Conservation (phyloP, 2,888 invertebrate genomes). For the Limnephilus marmoratus region DNA sequence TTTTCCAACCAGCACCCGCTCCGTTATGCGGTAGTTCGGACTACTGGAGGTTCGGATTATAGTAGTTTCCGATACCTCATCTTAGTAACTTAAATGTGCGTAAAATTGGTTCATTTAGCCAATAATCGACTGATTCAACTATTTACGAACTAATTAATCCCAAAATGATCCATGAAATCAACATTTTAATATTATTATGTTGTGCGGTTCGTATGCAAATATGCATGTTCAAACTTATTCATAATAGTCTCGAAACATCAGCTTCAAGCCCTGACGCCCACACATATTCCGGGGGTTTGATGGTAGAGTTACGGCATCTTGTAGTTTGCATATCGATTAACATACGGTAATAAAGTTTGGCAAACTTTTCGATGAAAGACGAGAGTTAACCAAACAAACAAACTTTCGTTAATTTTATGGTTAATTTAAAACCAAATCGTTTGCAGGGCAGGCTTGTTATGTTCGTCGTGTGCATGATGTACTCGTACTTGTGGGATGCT, state of each 20-base stretch:
- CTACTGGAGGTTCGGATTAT: no score
- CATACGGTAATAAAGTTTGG: neutral
- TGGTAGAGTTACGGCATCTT: neutral
- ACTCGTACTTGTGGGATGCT: neutral
- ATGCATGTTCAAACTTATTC: neutral
- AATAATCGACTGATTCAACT: neutral
- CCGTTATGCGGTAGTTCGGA: no score
- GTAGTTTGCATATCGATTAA: neutral
- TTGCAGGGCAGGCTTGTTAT: neutral
- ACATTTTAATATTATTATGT: neutral
- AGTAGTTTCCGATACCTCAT: no score
- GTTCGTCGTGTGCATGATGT: neutral
- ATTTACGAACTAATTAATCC: neutral
- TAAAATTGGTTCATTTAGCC: neutral
- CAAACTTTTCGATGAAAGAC: neutral
- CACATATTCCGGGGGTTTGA: neutral
- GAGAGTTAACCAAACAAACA: neutral
- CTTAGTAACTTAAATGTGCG: neutral
- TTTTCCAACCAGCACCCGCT: no score
- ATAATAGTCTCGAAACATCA: neutral
- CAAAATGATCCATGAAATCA: neutral
- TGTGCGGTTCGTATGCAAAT: neutral
- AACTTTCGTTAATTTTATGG: neutral
- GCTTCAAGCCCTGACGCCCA: neutral
- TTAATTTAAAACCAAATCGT: neutral